phyloP scores from a whole-genome alignment of 2,888 invertebrate genomes.

The Caenorhabditis doughertyi region DNA sequence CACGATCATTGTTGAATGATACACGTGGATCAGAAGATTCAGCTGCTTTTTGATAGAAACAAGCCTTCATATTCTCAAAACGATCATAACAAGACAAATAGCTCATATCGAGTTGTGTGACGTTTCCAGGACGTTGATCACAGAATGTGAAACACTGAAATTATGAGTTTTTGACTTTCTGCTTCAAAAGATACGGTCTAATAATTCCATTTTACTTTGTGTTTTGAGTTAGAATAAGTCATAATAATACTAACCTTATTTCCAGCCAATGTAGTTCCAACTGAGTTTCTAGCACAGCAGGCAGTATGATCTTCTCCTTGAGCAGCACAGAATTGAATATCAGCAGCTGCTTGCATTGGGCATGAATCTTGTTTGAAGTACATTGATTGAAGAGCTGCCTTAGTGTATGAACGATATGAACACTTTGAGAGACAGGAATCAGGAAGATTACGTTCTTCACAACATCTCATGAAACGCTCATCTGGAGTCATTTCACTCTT shows the following conservation, averaged over 20 bases:
- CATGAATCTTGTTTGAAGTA: conserved; percentile 82
- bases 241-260: conserved; percentile 50
- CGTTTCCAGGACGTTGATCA: conserved; percentile 78
- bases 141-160: conserved; percentile 76
- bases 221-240: too few species aligned
- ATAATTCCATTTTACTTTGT: neutral
- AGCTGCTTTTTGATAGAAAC: conserved; percentile 73
- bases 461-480: conserved; percentile 81
- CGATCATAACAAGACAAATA: conserved; percentile 76
- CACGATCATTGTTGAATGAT: conserved; percentile 61
- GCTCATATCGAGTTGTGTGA: conserved; percentile 76
- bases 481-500: conserved; percentile 74
- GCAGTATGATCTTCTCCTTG: conserved; percentile 75
- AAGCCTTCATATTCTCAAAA: conserved; percentile 78
- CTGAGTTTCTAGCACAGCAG: conserved; percentile 75
- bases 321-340: conserved; percentile 81
- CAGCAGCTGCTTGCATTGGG: conserved; percentile 82
- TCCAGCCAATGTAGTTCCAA: conserved; percentile 76
- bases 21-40: conserved; percentile 34
- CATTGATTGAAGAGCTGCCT: conserved; percentile 80
- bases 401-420: conserved; percentile 77
- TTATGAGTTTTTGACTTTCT: neutral
- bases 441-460: conserved; percentile 80
- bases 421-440: conserved; percentile 81
- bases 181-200: too few species aligned